phyloP scores from a whole-genome alignment of 2,888 invertebrate species.

The Microctonus hyperodae region DNA sequence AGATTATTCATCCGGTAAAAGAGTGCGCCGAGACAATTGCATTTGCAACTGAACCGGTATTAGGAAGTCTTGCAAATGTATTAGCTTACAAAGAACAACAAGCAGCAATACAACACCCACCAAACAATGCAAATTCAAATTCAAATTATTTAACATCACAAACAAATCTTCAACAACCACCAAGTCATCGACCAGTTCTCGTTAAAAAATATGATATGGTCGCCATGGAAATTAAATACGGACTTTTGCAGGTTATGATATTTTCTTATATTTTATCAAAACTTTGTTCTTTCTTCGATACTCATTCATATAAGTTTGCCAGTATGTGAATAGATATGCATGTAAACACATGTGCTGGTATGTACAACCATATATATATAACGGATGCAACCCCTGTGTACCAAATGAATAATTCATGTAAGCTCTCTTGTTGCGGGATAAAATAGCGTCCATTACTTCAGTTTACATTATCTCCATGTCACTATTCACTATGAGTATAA shows the following conservation, averaged over 20 bases:
- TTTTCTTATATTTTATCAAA: neutral
- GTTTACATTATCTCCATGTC: neutral
- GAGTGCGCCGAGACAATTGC: conserved; percentile 89
- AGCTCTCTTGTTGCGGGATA: neutral
- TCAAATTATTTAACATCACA: conserved; percentile 43
- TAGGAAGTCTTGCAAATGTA: conserved; percentile 89
- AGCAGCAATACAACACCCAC: conserved; percentile 52
- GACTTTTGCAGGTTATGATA: conserved; percentile 86
- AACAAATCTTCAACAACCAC: conserved; percentile 52
- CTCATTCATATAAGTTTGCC: no score
- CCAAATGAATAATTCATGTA: conserved; percentile 15
- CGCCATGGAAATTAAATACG: conserved; percentile 93
- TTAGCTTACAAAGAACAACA: conserved; percentile 79
- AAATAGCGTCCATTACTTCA: neutral
- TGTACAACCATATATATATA: no score
- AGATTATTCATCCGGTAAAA: conserved; percentile 66
- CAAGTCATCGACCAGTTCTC: conserved; percentile 67
- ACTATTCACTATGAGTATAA: conserved; percentile 12
- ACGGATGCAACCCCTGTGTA: conserved; percentile 3
- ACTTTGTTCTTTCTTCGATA: neutral
- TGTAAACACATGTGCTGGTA: neutral
- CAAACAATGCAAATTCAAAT: conserved; percentile 46
- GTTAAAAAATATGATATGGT: conserved; percentile 86
- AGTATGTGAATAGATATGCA: neutral
- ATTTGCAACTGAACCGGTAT: conserved; percentile 92